Conservation (phyloP, 2,797 vertebrate species). For the Mareca penelope region DNA sequence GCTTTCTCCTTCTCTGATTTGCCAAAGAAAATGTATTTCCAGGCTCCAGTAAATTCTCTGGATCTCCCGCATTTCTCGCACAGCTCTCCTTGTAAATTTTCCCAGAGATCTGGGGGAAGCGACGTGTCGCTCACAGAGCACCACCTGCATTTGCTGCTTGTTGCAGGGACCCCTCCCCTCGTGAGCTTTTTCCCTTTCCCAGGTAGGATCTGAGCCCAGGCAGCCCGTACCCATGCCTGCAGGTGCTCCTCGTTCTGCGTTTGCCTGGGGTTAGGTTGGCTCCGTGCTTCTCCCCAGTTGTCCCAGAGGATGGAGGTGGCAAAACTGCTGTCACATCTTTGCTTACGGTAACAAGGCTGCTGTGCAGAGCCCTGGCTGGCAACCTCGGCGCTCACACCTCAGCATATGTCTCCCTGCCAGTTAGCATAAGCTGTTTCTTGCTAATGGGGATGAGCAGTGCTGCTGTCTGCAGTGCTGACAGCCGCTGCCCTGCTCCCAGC, state of each 20-base stretch:
- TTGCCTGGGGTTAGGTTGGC: neutral
- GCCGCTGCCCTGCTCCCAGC: accelerated
- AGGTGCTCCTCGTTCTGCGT: accelerated
- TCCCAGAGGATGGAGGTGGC: neutral
- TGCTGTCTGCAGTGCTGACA: neutral
- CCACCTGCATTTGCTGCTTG: too few relatives aligned
- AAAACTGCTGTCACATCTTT: neutral
- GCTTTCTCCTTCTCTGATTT: neutral
- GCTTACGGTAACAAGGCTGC: accelerated
- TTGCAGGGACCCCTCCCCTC: neutral
- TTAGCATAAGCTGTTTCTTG: neutral
- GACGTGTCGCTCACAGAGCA: neutral
- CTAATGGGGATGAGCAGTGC: neutral
- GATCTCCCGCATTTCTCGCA: neutral
- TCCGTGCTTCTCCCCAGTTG: accelerated
- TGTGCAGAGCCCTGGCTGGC: neutral
- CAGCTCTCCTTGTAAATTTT: neutral
- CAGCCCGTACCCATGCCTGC: accelerated
- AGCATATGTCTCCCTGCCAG: neutral
- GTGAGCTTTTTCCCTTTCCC: neutral
- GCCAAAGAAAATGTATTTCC: neutral
- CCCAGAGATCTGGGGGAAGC: neutral
- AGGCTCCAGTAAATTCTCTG: neutral
- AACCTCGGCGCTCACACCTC: neutral
- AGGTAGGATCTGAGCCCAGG: accelerated